A percentile compares a stretch with the other conserved stretches of the same genome.
These are phyloP conservation scores for Pollicipes pollicipes DNA, from an alignment of 1,140 invertebrate species.

Conservation along the genomic window DNA sequence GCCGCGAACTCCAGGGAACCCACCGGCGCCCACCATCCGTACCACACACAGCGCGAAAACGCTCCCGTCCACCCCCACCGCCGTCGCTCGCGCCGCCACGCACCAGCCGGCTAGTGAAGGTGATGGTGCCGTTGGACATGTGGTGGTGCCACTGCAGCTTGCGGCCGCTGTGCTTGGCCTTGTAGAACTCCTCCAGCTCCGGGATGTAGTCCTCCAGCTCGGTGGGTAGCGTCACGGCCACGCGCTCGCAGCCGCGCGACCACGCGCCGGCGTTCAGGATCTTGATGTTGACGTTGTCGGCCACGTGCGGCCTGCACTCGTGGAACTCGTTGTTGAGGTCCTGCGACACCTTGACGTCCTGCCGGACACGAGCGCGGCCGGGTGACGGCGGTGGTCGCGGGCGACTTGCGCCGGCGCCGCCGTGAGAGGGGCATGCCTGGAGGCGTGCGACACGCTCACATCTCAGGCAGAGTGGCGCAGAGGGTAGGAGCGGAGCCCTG, in stretches of 20 bases:
- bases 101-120: slow-evolving; percentile 9
- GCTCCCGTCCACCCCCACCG: too few relatives aligned
- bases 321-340: slow-evolving; percentile 93
- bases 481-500: too few relatives aligned
- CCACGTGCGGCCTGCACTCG: slow-evolving; percentile 34
- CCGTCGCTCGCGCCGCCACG: not conserved
- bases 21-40: too few relatives aligned
- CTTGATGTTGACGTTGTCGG: slow-evolving; percentile 38
- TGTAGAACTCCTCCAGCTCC: slow-evolving; percentile 86
- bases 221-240: slow-evolving; percentile 84
- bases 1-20: too few relatives aligned
- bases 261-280: slow-evolving; percentile 98
- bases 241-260: slow-evolving; percentile 80
- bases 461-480: too few relatives aligned
- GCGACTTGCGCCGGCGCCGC: not conserved
- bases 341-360: slow-evolving; percentile 97
- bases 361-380: slow-evolving; percentile 37
- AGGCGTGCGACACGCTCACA: too few relatives aligned
- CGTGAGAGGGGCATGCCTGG: not conserved
- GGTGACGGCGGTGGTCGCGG: not conserved
- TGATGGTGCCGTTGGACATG: slow-evolving; percentile 92
- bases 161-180: slow-evolving; percentile 91
- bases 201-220: slow-evolving; percentile 97
- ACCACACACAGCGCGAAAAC: too few relatives aligned
- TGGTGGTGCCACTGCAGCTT: slow-evolving; percentile 99